Conservation (phyloP, 2,797 vertebrate species). For the Channa striata region DNA sequence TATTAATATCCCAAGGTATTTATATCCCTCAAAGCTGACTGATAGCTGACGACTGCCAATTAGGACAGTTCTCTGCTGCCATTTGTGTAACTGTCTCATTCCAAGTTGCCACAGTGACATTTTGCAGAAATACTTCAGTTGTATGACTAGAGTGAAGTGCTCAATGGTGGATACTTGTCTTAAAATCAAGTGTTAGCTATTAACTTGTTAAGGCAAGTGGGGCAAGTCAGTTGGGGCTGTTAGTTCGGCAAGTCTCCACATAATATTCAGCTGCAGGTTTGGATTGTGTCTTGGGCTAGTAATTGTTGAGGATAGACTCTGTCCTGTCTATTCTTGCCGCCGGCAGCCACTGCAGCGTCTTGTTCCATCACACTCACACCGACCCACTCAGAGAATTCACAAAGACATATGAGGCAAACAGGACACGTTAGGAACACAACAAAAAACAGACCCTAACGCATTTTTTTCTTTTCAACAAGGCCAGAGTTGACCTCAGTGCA, state of each 20-base stretch:
- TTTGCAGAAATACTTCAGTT: constrained; percentile 40
- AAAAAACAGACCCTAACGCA: constrained; percentile 21
- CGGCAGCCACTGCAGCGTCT: constrained; percentile 61
- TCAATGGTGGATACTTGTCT: constrained; percentile 20
- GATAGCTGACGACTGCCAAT: constrained; percentile 61
- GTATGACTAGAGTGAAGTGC: constrained; percentile 20
- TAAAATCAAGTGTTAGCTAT: constrained; percentile 37
- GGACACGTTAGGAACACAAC: constrained; percentile 53
- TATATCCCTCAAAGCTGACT: constrained; percentile 57
- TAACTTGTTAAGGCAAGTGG: constrained; percentile 46
- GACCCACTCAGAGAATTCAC: constrained; percentile 64
- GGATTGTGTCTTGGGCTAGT: constrained; percentile 45
- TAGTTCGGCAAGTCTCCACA: constrained; percentile 17
- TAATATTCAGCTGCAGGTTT: constrained; percentile 34
- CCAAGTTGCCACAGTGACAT: constrained; percentile 34
- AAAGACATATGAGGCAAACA: constrained; percentile 56
- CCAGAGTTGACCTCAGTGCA: constrained; percentile 16
- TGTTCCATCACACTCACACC: constrained; percentile 57
- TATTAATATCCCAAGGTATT: constrained; percentile 65
- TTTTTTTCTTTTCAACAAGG: constrained; percentile 36
- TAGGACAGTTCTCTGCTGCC: constrained; percentile 59
- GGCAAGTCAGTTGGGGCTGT: constrained; percentile 21
- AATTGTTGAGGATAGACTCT: constrained; percentile 52
- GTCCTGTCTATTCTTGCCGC: constrained; percentile 61
- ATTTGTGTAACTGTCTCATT: constrained; percentile 22